These are phyloP conservation scores for Entomobrya proxima DNA, from an alignment of 2,888 invertebrate species.

Conservation along the genomic window DNA sequence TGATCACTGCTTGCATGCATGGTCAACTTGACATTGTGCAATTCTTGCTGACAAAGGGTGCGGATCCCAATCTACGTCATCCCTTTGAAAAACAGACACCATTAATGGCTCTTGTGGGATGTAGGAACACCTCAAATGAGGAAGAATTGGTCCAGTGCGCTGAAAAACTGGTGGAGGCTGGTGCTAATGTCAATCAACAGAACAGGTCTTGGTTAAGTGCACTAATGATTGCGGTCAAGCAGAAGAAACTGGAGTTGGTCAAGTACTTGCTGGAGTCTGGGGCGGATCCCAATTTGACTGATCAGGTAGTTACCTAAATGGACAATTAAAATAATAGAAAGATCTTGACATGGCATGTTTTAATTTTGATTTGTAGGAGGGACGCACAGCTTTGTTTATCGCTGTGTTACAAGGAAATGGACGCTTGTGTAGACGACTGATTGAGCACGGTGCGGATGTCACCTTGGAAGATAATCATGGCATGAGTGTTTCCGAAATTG, in stretches of 20 bases:
- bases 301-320: too few species aligned
- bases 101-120: constrained; percentile 15
- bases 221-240: constrained; percentile 1
- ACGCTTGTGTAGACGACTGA: constrained; percentile 24
- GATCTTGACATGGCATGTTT: too few species aligned
- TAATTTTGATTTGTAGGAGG: neutral
- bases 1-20: neutral
- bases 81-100: neutral
- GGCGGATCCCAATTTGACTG: constrained; percentile 17
- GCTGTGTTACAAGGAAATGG: constrained; percentile 36
- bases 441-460: constrained; percentile 56
- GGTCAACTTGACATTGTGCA: neutral
- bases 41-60: neutral
- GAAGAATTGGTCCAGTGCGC: neutral
- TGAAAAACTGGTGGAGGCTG: neutral
- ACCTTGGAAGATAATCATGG: constrained; percentile 43
- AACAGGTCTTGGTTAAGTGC: neutral
- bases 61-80: too few species aligned
- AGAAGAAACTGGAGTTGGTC: neutral
- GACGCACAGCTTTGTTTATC: neutral
- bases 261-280: neutral
- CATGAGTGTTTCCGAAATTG: constrained; percentile 36
- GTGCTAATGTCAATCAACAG: neutral
- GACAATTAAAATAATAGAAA: too few species aligned
- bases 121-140: neutral